phyloP scores from a whole-genome alignment of 1,140 invertebrate genomes.

The Pseudoatta argentina region DNA sequence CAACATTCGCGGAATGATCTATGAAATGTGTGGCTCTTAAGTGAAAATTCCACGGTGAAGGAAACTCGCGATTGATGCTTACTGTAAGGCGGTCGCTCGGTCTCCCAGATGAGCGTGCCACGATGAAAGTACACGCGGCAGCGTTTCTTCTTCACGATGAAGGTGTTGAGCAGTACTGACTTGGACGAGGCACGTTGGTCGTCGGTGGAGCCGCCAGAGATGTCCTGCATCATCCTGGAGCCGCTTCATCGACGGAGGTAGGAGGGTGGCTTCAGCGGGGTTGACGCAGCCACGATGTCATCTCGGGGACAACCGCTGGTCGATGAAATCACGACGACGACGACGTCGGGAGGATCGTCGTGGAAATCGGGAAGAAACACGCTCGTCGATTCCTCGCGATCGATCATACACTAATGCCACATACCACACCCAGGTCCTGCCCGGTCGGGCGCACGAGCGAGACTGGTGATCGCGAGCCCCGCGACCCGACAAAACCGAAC shows the following conservation, averaged over 20 bases:
- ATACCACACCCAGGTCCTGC: not conserved
- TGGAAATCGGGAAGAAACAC: not conserved
- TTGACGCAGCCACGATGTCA: slow-evolving; percentile 27
- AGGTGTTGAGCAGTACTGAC: slow-evolving; percentile 88
- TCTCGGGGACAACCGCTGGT: slow-evolving; percentile 37
- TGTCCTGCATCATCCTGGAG: slow-evolving; percentile 71
- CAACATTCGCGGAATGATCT: not conserved
- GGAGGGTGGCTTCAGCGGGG: not conserved
- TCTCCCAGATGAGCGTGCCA: slow-evolving; percentile 89
- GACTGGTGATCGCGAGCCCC: slow-evolving; percentile 24
- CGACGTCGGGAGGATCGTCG: not conserved
- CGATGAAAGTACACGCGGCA: slow-evolving; percentile 89
- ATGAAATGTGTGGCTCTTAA: not conserved
- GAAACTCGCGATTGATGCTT: slow-evolving; percentile 73
- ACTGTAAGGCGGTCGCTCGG: slow-evolving; percentile 87
- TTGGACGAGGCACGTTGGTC: slow-evolving; percentile 59
- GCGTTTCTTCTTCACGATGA: slow-evolving; percentile 88
- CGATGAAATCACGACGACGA: not conserved
- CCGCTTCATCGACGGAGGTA: not conserved
- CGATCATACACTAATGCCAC: not conserved
- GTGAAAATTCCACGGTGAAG: not conserved
- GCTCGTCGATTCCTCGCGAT: not conserved
- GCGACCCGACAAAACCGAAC: not conserved
- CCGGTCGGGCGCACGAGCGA: slow-evolving; percentile 47
- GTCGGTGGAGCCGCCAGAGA: slow-evolving; percentile 22